phyloP scores from a whole-genome alignment of 2,113 vertebrate genomes.

The Falcunculus frontatus region DNA sequence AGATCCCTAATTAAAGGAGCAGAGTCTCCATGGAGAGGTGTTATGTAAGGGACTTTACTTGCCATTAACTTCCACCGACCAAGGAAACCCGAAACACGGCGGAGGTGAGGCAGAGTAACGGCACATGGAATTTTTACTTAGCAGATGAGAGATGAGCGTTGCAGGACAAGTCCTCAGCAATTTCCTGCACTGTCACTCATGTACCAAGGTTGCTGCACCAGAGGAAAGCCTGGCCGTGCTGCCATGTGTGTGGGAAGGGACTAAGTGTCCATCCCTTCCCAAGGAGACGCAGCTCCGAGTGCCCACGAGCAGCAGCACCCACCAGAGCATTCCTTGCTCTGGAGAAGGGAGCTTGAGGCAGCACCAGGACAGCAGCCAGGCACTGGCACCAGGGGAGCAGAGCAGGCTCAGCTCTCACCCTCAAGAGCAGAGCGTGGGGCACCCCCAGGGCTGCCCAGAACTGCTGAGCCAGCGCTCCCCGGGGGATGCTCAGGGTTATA shows the following conservation, averaged over 20 bases:
- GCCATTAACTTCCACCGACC: neutral
- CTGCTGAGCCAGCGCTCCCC: neutral
- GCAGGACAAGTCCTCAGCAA: neutral
- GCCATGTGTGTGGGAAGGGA: rapidly evolving
- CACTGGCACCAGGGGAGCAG: rapidly evolving
- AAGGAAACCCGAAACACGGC: neutral
- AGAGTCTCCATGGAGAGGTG: neutral
- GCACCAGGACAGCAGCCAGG: neutral
- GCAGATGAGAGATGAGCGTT: neutral
- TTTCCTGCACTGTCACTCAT: neutral
- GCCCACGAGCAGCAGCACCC: neutral
- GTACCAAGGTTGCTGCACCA: neutral
- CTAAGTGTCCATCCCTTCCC: rapidly evolving
- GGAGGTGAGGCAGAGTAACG: neutral
- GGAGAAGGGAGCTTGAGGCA: neutral
- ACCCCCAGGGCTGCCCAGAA: neutral
- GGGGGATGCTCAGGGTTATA: neutral
- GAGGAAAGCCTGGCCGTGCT: neutral
- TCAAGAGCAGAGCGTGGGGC: rapidly evolving
- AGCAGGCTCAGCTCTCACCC: neutral
- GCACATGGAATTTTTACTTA: neutral
- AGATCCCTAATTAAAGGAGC: slow-evolving; percentile 25
- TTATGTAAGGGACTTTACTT: neutral
- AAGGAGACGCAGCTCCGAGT: rapidly evolving
- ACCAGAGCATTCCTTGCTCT: neutral